A percentile compares a stretch with the other conserved stretches of the same genome.
phyloP scores from a whole-genome alignment of 2,113 vertebrate genomes.

The Columbina picui region DNA sequence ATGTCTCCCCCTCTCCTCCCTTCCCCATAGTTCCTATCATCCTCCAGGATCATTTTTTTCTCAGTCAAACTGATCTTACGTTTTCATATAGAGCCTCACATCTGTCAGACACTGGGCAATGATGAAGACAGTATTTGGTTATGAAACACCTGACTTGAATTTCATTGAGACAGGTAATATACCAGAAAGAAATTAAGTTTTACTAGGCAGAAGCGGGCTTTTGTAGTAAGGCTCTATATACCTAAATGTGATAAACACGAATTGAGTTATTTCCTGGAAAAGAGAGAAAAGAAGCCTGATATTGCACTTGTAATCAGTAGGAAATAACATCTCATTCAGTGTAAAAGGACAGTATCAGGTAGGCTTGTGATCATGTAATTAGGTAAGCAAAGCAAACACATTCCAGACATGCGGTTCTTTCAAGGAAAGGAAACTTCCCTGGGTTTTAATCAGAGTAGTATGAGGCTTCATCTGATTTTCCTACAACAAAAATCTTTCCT shows the following conservation, averaged over 20 bases:
- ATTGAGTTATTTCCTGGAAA: neutral
- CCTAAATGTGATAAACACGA: neutral
- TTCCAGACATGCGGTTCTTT: neutral
- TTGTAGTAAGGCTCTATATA: neutral
- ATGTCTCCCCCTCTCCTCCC: neutral
- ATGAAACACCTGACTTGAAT: conserved; percentile 56
- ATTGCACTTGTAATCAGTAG: neutral
- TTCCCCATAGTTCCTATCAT: neutral
- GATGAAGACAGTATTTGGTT: neutral
- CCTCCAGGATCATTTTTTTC: neutral
- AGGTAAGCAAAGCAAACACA: conserved; percentile 20
- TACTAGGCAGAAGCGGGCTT: conserved; percentile 13
- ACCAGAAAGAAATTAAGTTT: conserved; percentile 6
- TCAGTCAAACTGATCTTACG: neutral
- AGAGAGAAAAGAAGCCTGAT: neutral
- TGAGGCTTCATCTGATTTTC: conserved; percentile 47
- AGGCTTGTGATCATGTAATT: neutral
- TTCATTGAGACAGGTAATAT: conserved; percentile 31
- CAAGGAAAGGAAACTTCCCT: conserved; percentile 4
- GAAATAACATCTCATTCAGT: neutral
- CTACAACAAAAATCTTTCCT: neutral
- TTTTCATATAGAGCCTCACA: neutral
- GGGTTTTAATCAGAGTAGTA: conserved; percentile 25
- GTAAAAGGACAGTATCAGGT: neutral
- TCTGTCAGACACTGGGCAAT: neutral